These are phyloP conservation scores for Rhinichthys klamathensis DNA, from an alignment of 2,113 vertebrate species.

Conservation along the genomic window DNA sequence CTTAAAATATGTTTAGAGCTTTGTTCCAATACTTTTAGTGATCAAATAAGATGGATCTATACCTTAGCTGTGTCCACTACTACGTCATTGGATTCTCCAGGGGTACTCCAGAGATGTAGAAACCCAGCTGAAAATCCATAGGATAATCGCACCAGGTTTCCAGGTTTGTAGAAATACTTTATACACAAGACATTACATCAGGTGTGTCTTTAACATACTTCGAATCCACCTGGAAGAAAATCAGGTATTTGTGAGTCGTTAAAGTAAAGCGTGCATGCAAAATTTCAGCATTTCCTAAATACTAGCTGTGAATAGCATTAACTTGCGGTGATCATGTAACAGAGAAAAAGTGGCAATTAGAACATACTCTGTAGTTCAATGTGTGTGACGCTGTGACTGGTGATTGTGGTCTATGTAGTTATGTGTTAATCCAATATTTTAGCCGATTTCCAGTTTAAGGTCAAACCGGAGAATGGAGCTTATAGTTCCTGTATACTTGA, in stretches of 20 bases:
- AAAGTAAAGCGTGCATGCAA: conserved; percentile 62
- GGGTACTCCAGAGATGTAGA: conserved; percentile 68
- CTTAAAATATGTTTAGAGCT: conserved; percentile 65
- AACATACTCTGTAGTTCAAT: conserved; percentile 50
- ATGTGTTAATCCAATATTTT: conserved; percentile 66
- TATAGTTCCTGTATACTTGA: conserved; percentile 68
- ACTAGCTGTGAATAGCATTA: conserved; percentile 14
- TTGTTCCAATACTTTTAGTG: conserved; percentile 68
- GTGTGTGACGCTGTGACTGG: conserved; percentile 58
- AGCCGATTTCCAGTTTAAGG: conserved; percentile 66
- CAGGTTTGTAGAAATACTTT: conserved; percentile 69
- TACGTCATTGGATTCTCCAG: conserved; percentile 68
- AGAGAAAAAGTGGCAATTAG: conserved; percentile 45
- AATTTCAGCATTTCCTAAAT: conserved; percentile 47
- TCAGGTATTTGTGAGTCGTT: conserved; percentile 54
- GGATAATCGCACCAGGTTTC: conserved; percentile 66
- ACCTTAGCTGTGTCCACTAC: conserved; percentile 68
- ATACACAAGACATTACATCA: conserved; percentile 64
- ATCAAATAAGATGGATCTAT: conserved; percentile 64
- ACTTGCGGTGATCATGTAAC: conserved; percentile 45
- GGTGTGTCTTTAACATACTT: conserved; percentile 55
- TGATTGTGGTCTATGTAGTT: conserved; percentile 59
- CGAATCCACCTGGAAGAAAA: conserved; percentile 57
- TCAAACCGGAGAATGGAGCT: conserved; percentile 65
- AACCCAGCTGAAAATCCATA: conserved; percentile 68